Evolutionary conservation across 2,797 vertebrate species (phyloP), one percentile per base, ranked within the genome.

Genomic region (Chanos chanos): DNA sequence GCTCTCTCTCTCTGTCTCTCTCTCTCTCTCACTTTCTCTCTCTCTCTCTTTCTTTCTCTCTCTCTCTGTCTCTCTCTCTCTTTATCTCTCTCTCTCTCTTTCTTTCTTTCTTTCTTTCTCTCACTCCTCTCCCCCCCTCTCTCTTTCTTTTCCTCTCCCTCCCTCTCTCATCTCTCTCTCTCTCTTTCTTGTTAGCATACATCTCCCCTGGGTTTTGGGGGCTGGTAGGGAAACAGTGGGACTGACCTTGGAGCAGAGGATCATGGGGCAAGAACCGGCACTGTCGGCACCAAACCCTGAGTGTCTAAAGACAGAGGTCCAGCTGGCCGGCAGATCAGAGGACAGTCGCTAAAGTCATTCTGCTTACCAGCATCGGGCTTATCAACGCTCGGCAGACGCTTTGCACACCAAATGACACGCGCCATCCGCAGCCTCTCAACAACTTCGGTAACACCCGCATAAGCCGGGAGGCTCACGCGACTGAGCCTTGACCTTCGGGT

Each of bases 211-310:
- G 64, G 48, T 49, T 22, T 41, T 45, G 9, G 40, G 22, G 40
- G 40, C 40, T 9, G 21, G 2, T 61, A 75, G 70, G 68, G 68
- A 86, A 77, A 83, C 77, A 75, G 68, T 74, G 76, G 74, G 81
- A 83, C 80, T 87, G 86, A 87, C 86, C 86, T 85, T 89, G 82
- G 84, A 81, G 81, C 68, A 77, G 68, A 74, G 76, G 75, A 80
- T n/a, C n/a, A n/a, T n/a, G 81, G 79, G 75, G 70, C 72, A 72
- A 79, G 70, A 70, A 39, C 64, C 65, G 70, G 76, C 37, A 55
- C 53, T 36, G 55, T 58, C 40, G 52, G 28, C 39, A 37, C 54
- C 27, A 25, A 15, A 36, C 65, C 55, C 27, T 41, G 22, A 22
- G 64, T 41, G 51, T 33, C 24, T 24, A 41, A 59, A 24, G 27